Base-by-base conservation (phyloP, 2,888 invertebrate species). In the Rugalucina vietnamica region DNA sequence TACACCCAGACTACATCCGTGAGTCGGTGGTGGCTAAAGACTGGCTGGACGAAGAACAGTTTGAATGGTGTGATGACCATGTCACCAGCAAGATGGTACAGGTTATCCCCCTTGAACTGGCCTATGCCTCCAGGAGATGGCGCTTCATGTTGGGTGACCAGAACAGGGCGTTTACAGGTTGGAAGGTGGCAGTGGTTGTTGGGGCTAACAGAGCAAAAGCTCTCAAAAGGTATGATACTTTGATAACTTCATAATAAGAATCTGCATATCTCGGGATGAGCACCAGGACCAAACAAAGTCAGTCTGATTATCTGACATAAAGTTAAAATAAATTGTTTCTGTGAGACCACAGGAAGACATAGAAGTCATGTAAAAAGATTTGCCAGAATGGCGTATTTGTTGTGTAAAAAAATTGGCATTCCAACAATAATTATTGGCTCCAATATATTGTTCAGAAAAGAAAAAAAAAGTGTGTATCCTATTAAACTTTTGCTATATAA, bases 121-220 rank as follows among this genome's bases (percentile, higher is more conserved):
- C 88, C 1, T 80, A 78, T 36, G 92, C 93, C 21, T 89, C 92
- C 18, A 85, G 89, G 49, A 84, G 91, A 69, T 92, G 92, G 91
- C 81, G 93, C 24, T 90, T 86, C 81, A 43, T 88, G 43, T 81
- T 85, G 24, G 86, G 80, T 8, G 88, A 74, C 24, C 72, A 75
- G 34, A 86, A 84, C 14, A 83, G 81, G 8, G 88, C 93, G 27
- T 94, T 94, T 77, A 65, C 82, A 32, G 92, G 89, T 0, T 93
- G 93, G 93, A 92, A 90, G 32, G 92, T 90, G 3, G 92, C 93
- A 24, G 90, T 93, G 8, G 73, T 92, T 34, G 90, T 91, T 12
- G 87, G 90, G 65, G 75, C 78, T 4, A 90, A 88, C 49, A 90
- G 88, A 39, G 81, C 84, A 34, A 76, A 73, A 29, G 90, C 91